Evolutionary conservation across 2,113 vertebrate genomes (phyloP), one percentile per base, ranked within the genome.

Genomic region (Cryptoleucopteryx plumbea): DNA sequence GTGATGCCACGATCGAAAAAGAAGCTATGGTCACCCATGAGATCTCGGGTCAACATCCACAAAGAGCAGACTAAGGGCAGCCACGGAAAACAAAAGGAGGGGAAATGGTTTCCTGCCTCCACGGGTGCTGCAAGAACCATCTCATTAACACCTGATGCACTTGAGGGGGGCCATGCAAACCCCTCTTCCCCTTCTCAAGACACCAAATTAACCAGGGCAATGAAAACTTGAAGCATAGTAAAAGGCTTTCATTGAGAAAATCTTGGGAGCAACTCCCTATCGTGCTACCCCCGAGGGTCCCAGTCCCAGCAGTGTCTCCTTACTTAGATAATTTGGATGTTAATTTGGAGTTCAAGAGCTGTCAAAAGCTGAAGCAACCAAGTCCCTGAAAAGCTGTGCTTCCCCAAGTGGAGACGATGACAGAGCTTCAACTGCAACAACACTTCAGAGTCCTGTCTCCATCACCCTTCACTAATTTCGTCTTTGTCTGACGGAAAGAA

Each of bases 331-430:
- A 95, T 93, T 11, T 61, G 29, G 59, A 91, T 83, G 67, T 50
- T 73, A 73, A 91, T 95, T 94, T 58, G 77, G 77, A 71, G 80
- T 87, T 81, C 63, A 80, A 92, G 93, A 68, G 86, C 71, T 82
- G 79, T 55, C 74, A 92, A 53, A 88, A 70, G 16, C 70, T 16
- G 1, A 70, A 70, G 53, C 13, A 25, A 59, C 31, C 0, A 1
- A 55, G 26, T 36, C 40, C 26, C 85, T 52, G 85, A 72, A 47
- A 53, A 43, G 74, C 79, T 61, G 43, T 47, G 56, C 65, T 63
- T 85, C 52, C 45, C 59, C 26, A 86, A 12, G 63, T 26, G 72
- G 63, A 83, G 63, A 43, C 2, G 27, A 90, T 38, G 71, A 79
- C 84, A 85, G 65, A 53, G 47, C 23, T 95, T 71, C 38, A 31